Evolutionary conservation across 2,113 vertebrate species (phyloP).

Genomic region (Hippopotamus amphibius): DNA sequence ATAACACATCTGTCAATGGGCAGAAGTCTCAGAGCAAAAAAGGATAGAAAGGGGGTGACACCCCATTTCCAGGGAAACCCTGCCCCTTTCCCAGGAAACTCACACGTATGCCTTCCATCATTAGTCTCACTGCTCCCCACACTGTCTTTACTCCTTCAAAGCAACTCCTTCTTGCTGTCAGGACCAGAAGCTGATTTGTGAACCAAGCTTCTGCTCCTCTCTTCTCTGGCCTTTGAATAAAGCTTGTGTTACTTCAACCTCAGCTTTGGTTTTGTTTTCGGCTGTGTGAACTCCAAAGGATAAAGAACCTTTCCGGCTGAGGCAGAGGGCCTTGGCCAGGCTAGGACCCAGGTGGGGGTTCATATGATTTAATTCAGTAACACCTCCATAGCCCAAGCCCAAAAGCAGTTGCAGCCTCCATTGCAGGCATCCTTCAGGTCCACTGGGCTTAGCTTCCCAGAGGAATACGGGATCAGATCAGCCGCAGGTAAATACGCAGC

Average conservation of each 20-base stretch:
- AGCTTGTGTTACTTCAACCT: not conserved
- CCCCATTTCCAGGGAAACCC: not conserved
- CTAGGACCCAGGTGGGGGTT: not conserved
- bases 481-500: not conserved
- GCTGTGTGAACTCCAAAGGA: not conserved
- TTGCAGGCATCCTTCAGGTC: not conserved
- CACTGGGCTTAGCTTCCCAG: not conserved
- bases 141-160: not conserved
- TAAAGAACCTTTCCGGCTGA: not conserved
- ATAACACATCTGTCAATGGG: not conserved
- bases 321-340: not conserved
- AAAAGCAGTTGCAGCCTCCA: not conserved
- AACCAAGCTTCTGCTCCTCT: not conserved
- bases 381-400: no score
- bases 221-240: not conserved
- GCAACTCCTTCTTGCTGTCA: not conserved
- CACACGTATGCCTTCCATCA: not conserved
- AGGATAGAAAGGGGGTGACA: not conserved
- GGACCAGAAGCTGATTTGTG: not conserved
- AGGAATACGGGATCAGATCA: not conserved
- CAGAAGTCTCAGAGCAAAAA: not conserved
- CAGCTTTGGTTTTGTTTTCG: not conserved
- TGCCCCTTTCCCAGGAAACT: not conserved
- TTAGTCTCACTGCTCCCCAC: not conserved
- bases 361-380: no score